These are phyloP conservation scores for Mythimna pallens DNA, from an alignment of 2,888 invertebrate genomes.

Conservation along the genomic window DNA sequence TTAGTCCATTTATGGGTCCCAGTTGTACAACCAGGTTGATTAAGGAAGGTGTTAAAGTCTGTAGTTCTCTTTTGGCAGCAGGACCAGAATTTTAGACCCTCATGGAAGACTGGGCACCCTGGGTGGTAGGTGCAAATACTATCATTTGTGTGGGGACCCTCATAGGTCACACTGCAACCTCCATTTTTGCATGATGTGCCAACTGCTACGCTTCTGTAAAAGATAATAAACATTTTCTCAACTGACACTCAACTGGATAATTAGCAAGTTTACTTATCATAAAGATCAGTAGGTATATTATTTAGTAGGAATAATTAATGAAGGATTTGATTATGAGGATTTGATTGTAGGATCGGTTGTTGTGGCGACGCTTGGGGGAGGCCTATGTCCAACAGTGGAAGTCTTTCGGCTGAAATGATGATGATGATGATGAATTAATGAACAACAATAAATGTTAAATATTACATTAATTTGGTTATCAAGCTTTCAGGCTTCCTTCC, in stretches of 20 bases:
- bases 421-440: too few relatives aligned
- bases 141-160: slow-evolving; percentile 91
- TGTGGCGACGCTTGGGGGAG: too few relatives aligned
- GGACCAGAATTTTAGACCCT: slow-evolving; percentile 99
- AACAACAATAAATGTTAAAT: too few relatives aligned
- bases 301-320: too few relatives aligned
- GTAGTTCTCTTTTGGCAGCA: slow-evolving; percentile 98
- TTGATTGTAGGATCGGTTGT: too few relatives aligned
- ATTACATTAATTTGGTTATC: too few relatives aligned
- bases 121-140: slow-evolving; percentile 95
- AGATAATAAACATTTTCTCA: slow-evolving; percentile 1
- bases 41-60: slow-evolving; percentile 97
- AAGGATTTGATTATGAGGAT: too few relatives aligned
- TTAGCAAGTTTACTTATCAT: neutral
- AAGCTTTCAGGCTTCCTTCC: too few relatives aligned
- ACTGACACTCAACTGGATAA: neutral
- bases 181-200: slow-evolving; percentile 97
- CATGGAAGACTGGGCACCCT: slow-evolving; percentile 98
- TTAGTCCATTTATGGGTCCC: slow-evolving; percentile 97
- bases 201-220: slow-evolving; percentile 88
- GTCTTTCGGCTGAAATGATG: too few relatives aligned
- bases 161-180: slow-evolving; percentile 94
- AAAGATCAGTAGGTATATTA: too few relatives aligned
- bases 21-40: slow-evolving; percentile 96
- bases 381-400: too few relatives aligned